Evolutionary conservation across 2,797 vertebrate genomes (phyloP).

Genomic region (Microctenopoma stevenorrisi): DNA sequence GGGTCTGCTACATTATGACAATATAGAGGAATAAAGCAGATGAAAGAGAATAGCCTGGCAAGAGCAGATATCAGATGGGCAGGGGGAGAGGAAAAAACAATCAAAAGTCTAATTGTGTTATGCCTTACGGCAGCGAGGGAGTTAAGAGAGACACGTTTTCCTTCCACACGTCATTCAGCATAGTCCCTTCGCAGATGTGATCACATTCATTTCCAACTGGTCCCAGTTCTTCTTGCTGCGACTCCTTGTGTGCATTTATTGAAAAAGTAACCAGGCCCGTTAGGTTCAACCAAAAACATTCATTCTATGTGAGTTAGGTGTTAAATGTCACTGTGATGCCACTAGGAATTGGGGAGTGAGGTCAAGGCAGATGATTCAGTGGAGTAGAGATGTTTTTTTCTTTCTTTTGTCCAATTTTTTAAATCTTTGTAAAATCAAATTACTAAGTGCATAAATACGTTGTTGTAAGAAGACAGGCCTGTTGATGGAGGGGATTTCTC

Average conservation of each 20-base stretch:
- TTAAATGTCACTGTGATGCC: conserved; percentile 67
- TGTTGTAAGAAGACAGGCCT: neutral
- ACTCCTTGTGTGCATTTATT: conserved; percentile 48
- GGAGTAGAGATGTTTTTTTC: neutral
- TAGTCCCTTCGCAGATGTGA: conserved; percentile 48
- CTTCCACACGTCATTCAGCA: conserved; percentile 59
- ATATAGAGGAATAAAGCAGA: conserved; percentile 77
- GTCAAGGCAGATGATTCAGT: conserved; percentile 30
- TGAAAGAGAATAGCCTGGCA: conserved; percentile 73
- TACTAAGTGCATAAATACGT: neutral
- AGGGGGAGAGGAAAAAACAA: conserved; percentile 70
- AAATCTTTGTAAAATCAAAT: neutral
- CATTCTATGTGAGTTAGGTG: conserved; percentile 70
- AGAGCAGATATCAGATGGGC: conserved; percentile 77
- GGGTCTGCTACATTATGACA: conserved; percentile 80
- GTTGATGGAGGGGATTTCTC: neutral
- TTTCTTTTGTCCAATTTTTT: conserved; percentile 9
- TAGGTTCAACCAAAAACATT: conserved; percentile 47
- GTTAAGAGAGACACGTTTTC: conserved; percentile 66
- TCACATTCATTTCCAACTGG: conserved; percentile 70
- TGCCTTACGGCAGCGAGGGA: conserved; percentile 63
- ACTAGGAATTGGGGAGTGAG: conserved; percentile 24
- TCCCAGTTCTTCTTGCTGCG: conserved; percentile 24
- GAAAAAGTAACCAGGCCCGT: conserved; percentile 44
- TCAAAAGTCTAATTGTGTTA: conserved; percentile 77